Evolutionary conservation across 53 echinoderm and acorn worm genomes (phyloP), one percentile per base, ranked within the genome.

Genomic region (Arbacia lixula): DNA sequence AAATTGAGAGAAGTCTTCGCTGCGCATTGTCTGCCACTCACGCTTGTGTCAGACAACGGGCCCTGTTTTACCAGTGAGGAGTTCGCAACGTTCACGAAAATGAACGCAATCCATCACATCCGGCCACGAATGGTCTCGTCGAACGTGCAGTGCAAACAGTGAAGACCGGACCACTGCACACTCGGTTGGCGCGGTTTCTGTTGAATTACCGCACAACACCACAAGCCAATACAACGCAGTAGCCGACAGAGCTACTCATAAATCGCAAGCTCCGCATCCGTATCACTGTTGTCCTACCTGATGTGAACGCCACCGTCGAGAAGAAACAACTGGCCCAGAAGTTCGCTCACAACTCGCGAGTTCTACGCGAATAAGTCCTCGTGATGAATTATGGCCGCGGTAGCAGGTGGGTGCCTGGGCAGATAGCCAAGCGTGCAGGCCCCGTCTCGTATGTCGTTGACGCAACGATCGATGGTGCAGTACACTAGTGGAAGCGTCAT

Each of bases 201-300:
- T n/a, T n/a, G n/a, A n/a, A n/a, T n/a, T n/a, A n/a, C n/a, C n/a
- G n/a, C n/a, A n/a, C n/a, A n/a, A n/a, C n/a, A n/a, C n/a, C n/a
- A n/a, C n/a, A n/a, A n/a, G n/a, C n/a, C n/a, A n/a, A n/a, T n/a
- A n/a, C n/a, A n/a, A n/a, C n/a, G n/a, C n/a, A n/a, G n/a, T n/a
- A n/a, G n/a, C n/a, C n/a, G n/a, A n/a, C n/a, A n/a, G n/a, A n/a
- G n/a, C n/a, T n/a, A n/a, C n/a, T n/a, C n/a, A n/a, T n/a, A n/a
- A n/a, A n/a, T n/a, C n/a, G 83, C 36, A 55, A 61, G 29, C 73
- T 86, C 9, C 69, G 85, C 22, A 90, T 71, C 35, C 50, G 83
- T 29, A 12, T 80, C 49, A 20, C 71, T 27, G 30, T 71, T 1
- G 82, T 81, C 30, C 71, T 61, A 53, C n/a, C n/a, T n/a, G n/a